Evolutionary conservation across 2,113 vertebrate genomes (phyloP).

Genomic region (Eidolon helvum): DNA sequence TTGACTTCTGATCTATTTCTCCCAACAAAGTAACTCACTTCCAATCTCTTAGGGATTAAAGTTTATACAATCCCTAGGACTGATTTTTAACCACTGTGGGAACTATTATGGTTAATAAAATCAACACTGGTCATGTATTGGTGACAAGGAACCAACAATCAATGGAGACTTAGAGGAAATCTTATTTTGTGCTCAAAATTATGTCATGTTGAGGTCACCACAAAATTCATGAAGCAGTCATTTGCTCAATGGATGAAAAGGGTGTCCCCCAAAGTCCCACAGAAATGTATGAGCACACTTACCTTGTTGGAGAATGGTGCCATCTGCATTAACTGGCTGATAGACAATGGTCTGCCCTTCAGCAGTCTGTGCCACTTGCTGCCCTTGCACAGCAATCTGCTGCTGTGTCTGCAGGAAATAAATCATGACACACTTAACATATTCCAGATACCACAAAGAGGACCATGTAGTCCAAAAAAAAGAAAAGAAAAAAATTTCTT

Average conservation of each 20-base stretch:
- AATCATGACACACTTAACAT: background rate
- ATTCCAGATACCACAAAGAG: background rate
- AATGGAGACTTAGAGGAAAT: background rate
- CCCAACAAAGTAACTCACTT: background rate
- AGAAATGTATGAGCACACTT: background rate
- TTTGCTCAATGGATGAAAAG: background rate
- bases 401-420: constrained; percentile 88
- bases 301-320: constrained; percentile 98
- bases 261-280: background rate
- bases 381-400: constrained; percentile 97
- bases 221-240: background rate
- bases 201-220: background rate
- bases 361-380: constrained; percentile 97
- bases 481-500: background rate
- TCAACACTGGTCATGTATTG: background rate
- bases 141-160: background rate
- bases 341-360: constrained; percentile 99
- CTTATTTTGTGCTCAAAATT: background rate
- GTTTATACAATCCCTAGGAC: background rate
- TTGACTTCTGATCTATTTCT: background rate
- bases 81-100: background rate
- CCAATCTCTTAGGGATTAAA: background rate
- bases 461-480: background rate
- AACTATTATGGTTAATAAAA: background rate
- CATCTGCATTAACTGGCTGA: constrained; percentile 98